phyloP scores from a whole-genome alignment of 2,888 invertebrate species.

The Ischnus inquisitorius region DNA sequence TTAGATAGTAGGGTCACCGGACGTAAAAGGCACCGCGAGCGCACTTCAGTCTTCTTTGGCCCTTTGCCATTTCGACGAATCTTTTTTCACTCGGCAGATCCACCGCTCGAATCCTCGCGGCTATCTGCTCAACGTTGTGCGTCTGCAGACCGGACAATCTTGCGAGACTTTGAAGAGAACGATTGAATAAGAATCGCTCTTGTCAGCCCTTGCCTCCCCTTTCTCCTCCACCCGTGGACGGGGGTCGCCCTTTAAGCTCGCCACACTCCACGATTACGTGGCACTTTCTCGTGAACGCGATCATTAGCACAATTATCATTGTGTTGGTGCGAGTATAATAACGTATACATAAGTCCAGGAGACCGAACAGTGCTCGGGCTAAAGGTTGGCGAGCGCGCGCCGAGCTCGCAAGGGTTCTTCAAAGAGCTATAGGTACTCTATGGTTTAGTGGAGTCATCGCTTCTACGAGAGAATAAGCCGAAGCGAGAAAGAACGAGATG shows the following conservation, averaged over 20 bases:
- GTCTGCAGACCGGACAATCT: neutral
- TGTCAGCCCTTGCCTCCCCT: neutral
- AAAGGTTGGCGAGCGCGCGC: conserved; percentile 43
- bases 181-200: conserved; percentile 37
- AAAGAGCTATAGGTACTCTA: conserved; percentile 30
- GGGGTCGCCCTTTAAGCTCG: conserved; percentile 57
- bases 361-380: conserved; percentile 38
- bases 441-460: conserved; percentile 58
- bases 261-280: conserved; percentile 76
- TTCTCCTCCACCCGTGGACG: conserved; percentile 4
- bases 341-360: neutral
- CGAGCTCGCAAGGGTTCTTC: conserved; percentile 42
- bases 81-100: neutral
- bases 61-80: conserved; percentile 7
- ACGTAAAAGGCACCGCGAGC: neutral
- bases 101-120: neutral
- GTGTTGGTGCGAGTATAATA: conserved; percentile 68
- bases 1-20: neutral
- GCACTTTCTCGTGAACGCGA: conserved; percentile 80
- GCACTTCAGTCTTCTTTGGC: neutral
- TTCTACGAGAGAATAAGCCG: conserved; percentile 3
- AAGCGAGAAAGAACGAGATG: conserved; percentile 10
- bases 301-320: conserved; percentile 84
- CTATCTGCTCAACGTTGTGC: neutral
- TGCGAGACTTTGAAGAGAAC: neutral